Conservation (phyloP, 1,140 invertebrate genomes). For the Bombus huntii region DNA sequence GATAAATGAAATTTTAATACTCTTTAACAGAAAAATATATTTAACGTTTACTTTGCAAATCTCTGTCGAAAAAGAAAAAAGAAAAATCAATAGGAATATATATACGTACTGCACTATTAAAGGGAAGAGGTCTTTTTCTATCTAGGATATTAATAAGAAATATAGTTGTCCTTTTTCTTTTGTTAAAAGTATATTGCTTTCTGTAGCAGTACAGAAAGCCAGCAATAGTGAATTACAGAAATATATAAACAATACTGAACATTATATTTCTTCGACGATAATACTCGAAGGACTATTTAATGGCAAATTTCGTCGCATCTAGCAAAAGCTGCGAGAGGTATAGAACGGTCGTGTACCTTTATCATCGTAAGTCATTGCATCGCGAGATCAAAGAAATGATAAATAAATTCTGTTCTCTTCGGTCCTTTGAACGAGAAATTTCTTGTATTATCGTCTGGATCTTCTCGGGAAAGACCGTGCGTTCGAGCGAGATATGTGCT, state of each 20-base stretch:
- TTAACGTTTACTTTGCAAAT: too few relatives aligned
- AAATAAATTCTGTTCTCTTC: constrained; percentile 21
- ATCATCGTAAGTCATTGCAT: constrained; percentile 16
- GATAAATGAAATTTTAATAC: too few relatives aligned
- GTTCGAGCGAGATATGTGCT: constrained; percentile 10
- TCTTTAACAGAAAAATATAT: too few relatives aligned
- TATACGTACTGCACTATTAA: too few relatives aligned
- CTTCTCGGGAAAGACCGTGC: constrained; percentile 5
- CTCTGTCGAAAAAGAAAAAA: too few relatives aligned
- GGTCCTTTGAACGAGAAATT: constrained; percentile 34
- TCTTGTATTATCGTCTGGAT: constrained; percentile 40
- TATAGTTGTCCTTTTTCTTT: too few relatives aligned
- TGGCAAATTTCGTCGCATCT: not conserved
- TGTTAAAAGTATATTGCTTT: too few relatives aligned
- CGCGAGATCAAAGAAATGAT: constrained; percentile 37
- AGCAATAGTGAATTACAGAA: not conserved
- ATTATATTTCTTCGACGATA: not conserved
- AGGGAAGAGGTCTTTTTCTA: too few relatives aligned
- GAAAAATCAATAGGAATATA: too few relatives aligned
- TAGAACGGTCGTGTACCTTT: constrained; percentile 29
- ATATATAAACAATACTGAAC: not conserved
- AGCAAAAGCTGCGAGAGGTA: not conserved
- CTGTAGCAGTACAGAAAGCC: too few relatives aligned
- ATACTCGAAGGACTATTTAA: not conserved
- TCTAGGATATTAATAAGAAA: too few relatives aligned